Conservation (phyloP, 2,888 invertebrate species). For the Drosophila kuntzei region DNA sequence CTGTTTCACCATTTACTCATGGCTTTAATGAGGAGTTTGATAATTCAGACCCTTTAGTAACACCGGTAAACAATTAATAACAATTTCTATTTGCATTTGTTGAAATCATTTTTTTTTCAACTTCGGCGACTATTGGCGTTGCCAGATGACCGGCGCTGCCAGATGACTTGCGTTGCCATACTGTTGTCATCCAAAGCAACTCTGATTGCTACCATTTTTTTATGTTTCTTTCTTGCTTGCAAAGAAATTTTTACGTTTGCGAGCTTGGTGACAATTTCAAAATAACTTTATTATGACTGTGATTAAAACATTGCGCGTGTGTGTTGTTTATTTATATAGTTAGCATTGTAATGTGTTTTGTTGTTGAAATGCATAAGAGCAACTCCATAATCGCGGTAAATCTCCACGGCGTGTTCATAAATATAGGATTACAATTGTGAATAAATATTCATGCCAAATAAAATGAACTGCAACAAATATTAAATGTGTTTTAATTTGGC, state of each 20-base stretch:
- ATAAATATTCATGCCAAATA: constrained; percentile 27
- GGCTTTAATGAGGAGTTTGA: background rate
- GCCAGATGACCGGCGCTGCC: constrained; percentile 35
- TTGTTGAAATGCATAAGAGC: background rate
- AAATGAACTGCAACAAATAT: constrained; percentile 29
- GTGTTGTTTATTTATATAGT: background rate
- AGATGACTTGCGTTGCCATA: constrained; percentile 27
- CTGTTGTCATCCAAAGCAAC: constrained; percentile 32
- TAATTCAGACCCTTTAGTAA: background rate
- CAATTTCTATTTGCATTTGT: constrained; percentile 8
- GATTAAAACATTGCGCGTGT: background rate
- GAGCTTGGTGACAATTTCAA: constrained; percentile 5
- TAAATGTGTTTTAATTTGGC: constrained; percentile 38
- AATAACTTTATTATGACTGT: constrained; percentile 2
- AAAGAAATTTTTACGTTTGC: constrained; percentile 17
- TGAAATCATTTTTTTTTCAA: constrained; percentile 43
- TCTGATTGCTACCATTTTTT: constrained; percentile 40
- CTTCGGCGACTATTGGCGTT: constrained; percentile 58
- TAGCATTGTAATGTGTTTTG: constrained; percentile 3
- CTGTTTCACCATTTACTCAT: background rate
- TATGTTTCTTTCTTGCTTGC: constrained; percentile 25
- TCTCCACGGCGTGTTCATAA: constrained; percentile 30
- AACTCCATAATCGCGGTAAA: background rate
- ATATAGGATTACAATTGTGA: constrained; percentile 23
- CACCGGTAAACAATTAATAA: constrained; percentile 14